These are phyloP conservation scores for Balaenoptera acutorostrata DNA, from an alignment of 2,113 vertebrate species.

Conservation along the genomic window DNA sequence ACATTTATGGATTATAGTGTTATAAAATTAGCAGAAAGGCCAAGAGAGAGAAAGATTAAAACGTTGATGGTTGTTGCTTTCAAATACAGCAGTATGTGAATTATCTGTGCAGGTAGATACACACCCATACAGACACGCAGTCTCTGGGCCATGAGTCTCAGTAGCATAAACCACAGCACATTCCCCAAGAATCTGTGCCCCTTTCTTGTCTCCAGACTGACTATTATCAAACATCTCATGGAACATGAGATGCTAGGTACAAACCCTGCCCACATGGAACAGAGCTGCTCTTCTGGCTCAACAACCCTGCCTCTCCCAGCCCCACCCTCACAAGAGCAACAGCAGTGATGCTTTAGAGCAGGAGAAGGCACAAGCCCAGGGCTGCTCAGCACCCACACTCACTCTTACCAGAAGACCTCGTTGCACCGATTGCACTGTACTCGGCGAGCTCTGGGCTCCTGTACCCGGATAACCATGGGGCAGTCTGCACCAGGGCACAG, in stretches of 20 bases:
- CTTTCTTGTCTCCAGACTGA: background rate
- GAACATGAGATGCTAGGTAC: background rate
- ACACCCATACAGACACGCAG: background rate
- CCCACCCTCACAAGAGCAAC: background rate
- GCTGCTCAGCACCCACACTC: conserved; percentile 17
- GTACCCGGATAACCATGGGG: conserved; percentile 98
- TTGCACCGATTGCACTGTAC: conserved; percentile 98
- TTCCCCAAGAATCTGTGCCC: background rate
- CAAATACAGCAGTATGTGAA: background rate
- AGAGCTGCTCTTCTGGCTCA: background rate
- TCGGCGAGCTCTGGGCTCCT: conserved; percentile 96
- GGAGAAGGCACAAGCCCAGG: background rate
- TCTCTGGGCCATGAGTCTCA: background rate
- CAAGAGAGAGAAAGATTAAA: background rate
- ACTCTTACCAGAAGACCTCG: conserved; percentile 97
- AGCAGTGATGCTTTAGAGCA: background rate
- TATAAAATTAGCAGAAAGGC: conserved; percentile 1
- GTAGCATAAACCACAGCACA: background rate
- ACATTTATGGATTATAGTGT: background rate
- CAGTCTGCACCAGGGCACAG: conserved; percentile 98
- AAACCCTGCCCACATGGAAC: background rate
- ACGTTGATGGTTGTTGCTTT: background rate
- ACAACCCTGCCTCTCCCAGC: background rate
- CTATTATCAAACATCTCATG: background rate
- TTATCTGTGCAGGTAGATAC: background rate